Base-by-base conservation (phyloP, 1,140 invertebrate species). In the Medauroidea extradentata region DNA sequence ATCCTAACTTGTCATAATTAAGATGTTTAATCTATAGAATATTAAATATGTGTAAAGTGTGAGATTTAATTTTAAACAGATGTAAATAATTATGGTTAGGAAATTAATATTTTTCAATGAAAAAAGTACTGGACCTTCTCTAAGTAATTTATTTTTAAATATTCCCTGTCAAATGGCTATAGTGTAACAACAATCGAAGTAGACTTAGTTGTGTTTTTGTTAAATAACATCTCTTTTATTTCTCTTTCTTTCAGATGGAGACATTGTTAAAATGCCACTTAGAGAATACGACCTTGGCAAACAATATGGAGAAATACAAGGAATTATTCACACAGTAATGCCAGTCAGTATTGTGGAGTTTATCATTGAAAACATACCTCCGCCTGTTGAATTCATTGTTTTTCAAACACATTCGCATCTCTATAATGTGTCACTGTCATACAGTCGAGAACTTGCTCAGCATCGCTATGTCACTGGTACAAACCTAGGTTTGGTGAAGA, bases 401-500 rank as follows among this genome's bases (percentile, higher is more conserved):
- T 71, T 86, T 48, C 86, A 90, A 82, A 78, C 80, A 14, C 87
- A 90, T 67, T 77, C 79, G 43, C 81, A 84, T 60, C 58, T 79
- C 14, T 67, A 80, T 53, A 83, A 84, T 73, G 66, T 89, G 1
- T 81, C 82, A 11, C 62, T 90, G 29, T 82, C 81, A 27, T 82
- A 83, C 57, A 76, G 73, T 59, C 67, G 68, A 38, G 67, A 64
- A 34, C 63, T 61, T 2, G 65, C 53, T 29, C 59, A 62, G 42
- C 72, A 74, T 43, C 62, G 60, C 41, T 71, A 65, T 61, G 71
- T 77, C 44, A 76, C 67, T 49, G 86, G 86, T 7, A 80, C 79
- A 5, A 87, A 89, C 73, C 65, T 89, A 34, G 87, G 86, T 13
- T 66, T 89, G 39, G 74, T 82, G 43, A 68, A 80, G 53, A 64